These are phyloP conservation scores for Drosophila eohydei DNA, from an alignment of 2,888 invertebrate species.

Conservation along the genomic window DNA sequence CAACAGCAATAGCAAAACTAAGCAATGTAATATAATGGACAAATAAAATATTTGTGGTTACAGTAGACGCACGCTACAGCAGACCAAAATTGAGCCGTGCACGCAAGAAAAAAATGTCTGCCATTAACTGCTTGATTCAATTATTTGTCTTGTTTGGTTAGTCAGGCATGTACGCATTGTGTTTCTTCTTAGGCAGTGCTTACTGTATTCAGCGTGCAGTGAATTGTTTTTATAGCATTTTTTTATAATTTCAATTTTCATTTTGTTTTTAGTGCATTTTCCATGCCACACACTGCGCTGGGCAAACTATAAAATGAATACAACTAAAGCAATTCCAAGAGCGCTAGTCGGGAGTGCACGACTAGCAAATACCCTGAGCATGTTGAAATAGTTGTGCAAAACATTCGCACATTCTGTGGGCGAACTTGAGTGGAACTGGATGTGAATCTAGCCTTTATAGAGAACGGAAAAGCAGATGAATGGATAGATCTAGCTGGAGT, in stretches of 20 bases:
- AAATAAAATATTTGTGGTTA: slow-evolving; percentile 38
- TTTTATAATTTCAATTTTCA: slow-evolving; percentile 41
- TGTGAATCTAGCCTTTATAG: too few species aligned
- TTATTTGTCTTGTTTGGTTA: background rate
- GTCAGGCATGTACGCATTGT: background rate
- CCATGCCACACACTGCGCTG: slow-evolving; percentile 41
- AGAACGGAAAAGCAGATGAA: too few species aligned
- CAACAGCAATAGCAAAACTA: slow-evolving; percentile 28
- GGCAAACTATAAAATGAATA: slow-evolving; percentile 45
- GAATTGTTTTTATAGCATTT: slow-evolving; percentile 52
- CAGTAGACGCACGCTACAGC: slow-evolving; percentile 26
- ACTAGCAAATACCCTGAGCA: background rate
- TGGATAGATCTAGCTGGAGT: background rate
- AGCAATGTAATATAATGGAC: slow-evolving; percentile 35
- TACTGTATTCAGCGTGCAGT: slow-evolving; percentile 35
- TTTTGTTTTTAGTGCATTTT: slow-evolving; percentile 44
- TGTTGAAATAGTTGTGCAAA: background rate
- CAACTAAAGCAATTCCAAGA: slow-evolving; percentile 9
- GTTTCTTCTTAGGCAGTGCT: background rate
- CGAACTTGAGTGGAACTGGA: too few species aligned
- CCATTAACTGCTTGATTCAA: background rate
- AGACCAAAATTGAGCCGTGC: background rate
- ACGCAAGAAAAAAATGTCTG: background rate
- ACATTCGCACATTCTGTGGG: too few species aligned
- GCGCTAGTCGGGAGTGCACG: background rate